Base-by-base conservation (phyloP, 2,888 invertebrate species). In the Platycnemis pennipes region DNA sequence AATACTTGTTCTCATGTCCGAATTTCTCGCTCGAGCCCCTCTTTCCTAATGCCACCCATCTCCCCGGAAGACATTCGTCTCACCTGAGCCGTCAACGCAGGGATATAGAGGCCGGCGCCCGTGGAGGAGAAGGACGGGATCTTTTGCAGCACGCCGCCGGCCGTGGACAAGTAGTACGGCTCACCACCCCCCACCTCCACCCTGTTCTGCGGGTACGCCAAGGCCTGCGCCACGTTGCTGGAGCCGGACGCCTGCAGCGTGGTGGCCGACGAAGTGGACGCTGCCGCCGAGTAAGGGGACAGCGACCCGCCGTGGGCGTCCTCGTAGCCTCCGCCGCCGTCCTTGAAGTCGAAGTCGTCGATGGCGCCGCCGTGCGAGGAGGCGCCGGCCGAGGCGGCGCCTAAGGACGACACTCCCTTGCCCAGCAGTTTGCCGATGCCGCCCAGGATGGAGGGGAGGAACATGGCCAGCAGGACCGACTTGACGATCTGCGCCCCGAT, bases 401-500 rank as follows among this genome's bases (percentile, higher is more conserved):
- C 97, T 95, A 97, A 96, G n/a, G 96, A 96, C 42, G 97, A 95
- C 96, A 96, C 96, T 97, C 98, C 98, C 97, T 98, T 98, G 94
- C 98, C 98, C 94, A 98, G 97, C 95, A 98, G 97, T 96, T 98
- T 98, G 94, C 98, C 98, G 94, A 98, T 97, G 95, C 98, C 98
- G 94, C 98, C 98, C 95, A 99, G 97, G 94, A 99, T 97, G 95
- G 98, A 98, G 0, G 98, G 98, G 96, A 99, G 97, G 96, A 99
- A 98, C 97, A 99, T 97, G 16, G 98, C 98, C 56, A 99, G 97
- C 44, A 99, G 96, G 88, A 98, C 97, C 63, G 98, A 98, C 96
- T 99, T 99, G 95, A 98, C 97, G 94, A 99, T 97, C 96, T 99
- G 98, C 8, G 98, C 97, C 0, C 98, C 99, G 96, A 99, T 97